Conservation (phyloP, 2,797 vertebrate species). For the Gymnopithys bicolor region DNA sequence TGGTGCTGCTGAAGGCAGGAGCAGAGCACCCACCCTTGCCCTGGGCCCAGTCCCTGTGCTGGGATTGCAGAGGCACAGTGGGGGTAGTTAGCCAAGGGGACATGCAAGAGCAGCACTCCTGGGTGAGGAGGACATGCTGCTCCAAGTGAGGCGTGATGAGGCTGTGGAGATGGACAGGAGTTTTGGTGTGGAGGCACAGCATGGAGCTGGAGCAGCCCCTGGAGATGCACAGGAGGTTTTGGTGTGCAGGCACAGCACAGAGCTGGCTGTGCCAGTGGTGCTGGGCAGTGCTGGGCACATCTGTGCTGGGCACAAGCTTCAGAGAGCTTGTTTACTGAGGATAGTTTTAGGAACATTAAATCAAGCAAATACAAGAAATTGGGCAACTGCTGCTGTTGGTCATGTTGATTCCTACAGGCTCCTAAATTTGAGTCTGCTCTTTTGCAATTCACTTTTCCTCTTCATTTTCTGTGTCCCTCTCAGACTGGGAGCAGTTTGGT, state of each 20-base stretch:
- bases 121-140: not conserved
- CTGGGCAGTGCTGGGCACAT: not conserved
- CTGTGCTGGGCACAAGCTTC: accelerated
- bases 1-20: not conserved
- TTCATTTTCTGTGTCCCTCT: not conserved
- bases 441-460: not conserved
- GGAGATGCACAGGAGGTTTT: not conserved
- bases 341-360: not conserved
- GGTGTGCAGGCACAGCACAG: not conserved
- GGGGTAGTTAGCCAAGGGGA: not conserved
- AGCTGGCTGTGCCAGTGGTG: not conserved
- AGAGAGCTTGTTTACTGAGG: not conserved
- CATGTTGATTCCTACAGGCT: accelerated
- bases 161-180: not conserved
- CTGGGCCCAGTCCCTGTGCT: accelerated
- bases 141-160: not conserved
- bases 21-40: not conserved
- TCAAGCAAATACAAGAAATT: not conserved
- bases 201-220: not conserved
- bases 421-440: not conserved
- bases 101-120: not conserved
- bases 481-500: not conserved
- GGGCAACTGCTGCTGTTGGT: not conserved
- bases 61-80: not conserved
- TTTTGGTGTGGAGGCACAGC: not conserved